Conservation (phyloP, 2,888 invertebrate species). For the Zootermopsis nevadensis region DNA sequence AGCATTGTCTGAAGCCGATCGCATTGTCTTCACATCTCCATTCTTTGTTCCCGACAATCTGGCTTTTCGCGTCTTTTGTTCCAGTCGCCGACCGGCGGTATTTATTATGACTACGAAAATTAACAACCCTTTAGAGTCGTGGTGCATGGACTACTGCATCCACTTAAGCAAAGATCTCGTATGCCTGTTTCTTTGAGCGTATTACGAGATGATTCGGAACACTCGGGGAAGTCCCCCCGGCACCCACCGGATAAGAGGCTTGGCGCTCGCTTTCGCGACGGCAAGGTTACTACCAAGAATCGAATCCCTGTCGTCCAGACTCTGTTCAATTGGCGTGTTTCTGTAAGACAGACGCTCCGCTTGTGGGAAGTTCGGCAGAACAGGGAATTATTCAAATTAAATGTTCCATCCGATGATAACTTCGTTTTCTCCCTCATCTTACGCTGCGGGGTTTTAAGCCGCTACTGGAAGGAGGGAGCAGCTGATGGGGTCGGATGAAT, state of each 20-base stretch:
- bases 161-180: no score
- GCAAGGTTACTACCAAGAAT: no score
- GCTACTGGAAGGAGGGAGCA: conserved; percentile 1
- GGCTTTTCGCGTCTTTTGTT: background rate
- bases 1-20: conserved; percentile 17
- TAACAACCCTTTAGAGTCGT: no score
- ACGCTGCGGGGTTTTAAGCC: background rate
- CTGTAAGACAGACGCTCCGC: background rate
- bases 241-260: no score
- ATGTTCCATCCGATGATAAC: background rate
- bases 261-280: no score
- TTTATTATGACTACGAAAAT: no score
- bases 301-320: no score
- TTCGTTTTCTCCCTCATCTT: background rate
- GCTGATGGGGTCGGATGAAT: background rate
- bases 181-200: background rate
- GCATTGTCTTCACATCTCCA: conserved; percentile 1
- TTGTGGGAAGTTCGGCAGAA: background rate
- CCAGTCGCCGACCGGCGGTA: no score
- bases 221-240: no score
- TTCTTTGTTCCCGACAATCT: background rate
- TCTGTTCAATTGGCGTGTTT: no score
- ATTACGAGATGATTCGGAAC: background rate
- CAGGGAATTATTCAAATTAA: conserved; percentile 15
- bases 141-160: no score